Evolutionary conservation across 1,140 invertebrate species (phyloP), one percentile per base, ranked within the genome.

Genomic region (Archivesica marissinica): DNA sequence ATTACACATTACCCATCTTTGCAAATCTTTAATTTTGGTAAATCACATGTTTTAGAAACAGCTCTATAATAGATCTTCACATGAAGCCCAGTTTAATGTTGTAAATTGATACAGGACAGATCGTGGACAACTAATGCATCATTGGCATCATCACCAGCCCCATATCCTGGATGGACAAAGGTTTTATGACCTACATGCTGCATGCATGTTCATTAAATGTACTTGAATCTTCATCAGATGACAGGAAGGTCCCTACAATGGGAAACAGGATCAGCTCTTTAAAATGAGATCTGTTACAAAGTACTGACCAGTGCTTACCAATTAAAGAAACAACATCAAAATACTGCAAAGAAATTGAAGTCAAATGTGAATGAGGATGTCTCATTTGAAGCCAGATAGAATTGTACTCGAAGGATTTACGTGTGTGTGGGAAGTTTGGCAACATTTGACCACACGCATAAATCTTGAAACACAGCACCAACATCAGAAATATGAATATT

Each of bases 1-100:
- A 64, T 64, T 64, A 64, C 25, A 35, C 28, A 2, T 35, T 33
- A 28, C 25, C 15, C 30, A 1, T 64, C 30, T 33, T 64, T 11
- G n/a, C 30, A 64, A 64, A 35, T 64, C 59, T 64, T 64, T 64
- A 64, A 64, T 64, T 59, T 28, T 64, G 59, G 59, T 35, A 64
- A 64, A 64, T 64, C 30, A 35, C 59, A 64, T 35, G 13, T 64
- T 64, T 35, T 64, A 35, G 11, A 64, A 35, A 64, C 11, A 25
- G 7, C 7, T 4, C 33, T 20, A 64, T 4, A 17, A 64, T 64
- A 64, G 38, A 64, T 64, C 59, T 35, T 64, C 28, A 25, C 23
- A 64, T 35, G 30, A 64, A 64, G 59, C 1, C 59, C 33, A 1
- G 59, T 64, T 64, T 64, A 3, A 35, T 64, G 30, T 35, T 1